Percentiles rank a stretch among this genome's conserved stretches.
phyloP scores from a whole-genome alignment of 2,888 invertebrate species.

The Sinotaia quadrata region DNA sequence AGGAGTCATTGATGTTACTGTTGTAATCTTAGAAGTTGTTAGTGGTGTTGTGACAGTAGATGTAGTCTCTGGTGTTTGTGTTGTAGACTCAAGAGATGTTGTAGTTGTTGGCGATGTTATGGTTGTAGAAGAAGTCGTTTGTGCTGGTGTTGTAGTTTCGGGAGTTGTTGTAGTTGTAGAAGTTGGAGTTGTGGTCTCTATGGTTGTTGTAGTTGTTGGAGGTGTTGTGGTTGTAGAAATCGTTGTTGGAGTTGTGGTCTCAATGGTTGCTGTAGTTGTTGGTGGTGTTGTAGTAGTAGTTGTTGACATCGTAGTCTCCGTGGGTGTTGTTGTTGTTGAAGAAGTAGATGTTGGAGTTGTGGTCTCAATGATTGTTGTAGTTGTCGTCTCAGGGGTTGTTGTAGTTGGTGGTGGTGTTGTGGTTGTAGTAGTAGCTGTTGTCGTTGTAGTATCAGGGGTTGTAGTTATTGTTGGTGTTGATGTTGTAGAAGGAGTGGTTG shows the following conservation, averaged over 20 bases:
- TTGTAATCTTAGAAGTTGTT: neutral
- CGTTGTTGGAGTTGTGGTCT: neutral
- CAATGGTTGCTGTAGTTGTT: neutral
- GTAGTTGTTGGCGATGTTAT: neutral
- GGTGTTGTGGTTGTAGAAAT: neutral
- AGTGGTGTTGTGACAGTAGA: neutral
- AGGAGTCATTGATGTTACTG: neutral
- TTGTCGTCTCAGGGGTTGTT: no score
- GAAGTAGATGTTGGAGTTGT: neutral
- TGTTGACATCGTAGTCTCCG: neutral
- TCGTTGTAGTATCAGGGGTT: no score
- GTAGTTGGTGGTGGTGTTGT: no score
- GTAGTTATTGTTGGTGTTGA: no score
- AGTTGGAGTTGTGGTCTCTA: neutral
- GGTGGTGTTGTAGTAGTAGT: conserved; percentile 2
- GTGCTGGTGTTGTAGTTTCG: neutral
- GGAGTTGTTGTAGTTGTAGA: neutral
- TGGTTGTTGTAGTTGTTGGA: neutral
- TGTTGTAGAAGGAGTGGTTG: neutral
- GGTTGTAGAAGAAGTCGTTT: neutral
- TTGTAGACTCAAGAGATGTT: neutral
- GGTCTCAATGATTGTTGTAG: neutral
- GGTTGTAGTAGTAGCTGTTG: no score
- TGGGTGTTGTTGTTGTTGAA: neutral
- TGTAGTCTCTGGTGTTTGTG: neutral